phyloP scores from a whole-genome alignment of 2,113 vertebrate species.

The Brachyhypopomus occidentalis region DNA sequence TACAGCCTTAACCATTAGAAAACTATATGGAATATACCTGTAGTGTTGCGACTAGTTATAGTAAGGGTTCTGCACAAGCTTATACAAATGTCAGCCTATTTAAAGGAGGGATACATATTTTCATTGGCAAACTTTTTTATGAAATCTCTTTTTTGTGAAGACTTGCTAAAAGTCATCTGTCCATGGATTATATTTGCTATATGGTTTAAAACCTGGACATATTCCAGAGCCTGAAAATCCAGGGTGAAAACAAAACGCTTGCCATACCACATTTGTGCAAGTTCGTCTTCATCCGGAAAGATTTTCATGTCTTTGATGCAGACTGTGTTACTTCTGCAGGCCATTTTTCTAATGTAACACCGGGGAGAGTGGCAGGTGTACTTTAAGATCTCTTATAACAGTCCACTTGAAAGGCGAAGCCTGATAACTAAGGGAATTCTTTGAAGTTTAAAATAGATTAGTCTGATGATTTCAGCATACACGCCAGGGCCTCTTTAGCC shows the following conservation, averaged over 20 bases:
- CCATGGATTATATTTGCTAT: neutral
- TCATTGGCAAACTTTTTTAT: neutral
- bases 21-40: too few species aligned
- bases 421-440: slow-evolving; percentile 28
- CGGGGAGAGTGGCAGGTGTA: neutral
- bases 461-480: slow-evolving; percentile 40
- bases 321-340: neutral
- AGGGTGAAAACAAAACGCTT: neutral
- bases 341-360: neutral
- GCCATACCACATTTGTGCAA: neutral
- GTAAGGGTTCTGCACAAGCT: too few species aligned
- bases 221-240: neutral
- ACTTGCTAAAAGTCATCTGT: neutral
- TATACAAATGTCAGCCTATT: too few species aligned
- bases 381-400: neutral
- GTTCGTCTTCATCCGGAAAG: neutral
- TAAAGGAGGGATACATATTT: too few species aligned
- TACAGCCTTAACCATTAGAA: too few species aligned
- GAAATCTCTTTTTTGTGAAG: too few species aligned
- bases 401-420: slow-evolving; percentile 13
- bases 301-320: neutral
- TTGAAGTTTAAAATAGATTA: slow-evolving; percentile 46
- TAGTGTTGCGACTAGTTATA: too few species aligned
- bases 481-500: slow-evolving; percentile 31
- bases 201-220: neutral